Percentiles rank a stretch among this genome's conserved stretches.
These are phyloP conservation scores for Drosophila melanica DNA, from an alignment of 1,140 invertebrate genomes.

Conservation along the genomic window DNA sequence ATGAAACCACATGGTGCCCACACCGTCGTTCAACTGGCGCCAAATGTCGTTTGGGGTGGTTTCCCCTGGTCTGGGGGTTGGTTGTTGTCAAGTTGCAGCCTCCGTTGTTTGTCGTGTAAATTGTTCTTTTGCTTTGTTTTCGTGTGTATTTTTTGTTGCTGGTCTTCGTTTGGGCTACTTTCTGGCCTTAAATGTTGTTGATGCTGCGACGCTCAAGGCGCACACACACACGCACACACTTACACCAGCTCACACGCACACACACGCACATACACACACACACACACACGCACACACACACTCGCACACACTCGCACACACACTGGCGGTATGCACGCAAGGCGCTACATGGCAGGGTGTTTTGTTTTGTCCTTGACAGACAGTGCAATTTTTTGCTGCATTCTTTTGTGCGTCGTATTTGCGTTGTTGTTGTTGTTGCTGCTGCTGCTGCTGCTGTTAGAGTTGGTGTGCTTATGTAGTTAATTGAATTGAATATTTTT, in stretches of 20 bases:
- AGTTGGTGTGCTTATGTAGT: background rate
- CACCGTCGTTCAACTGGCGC: slow-evolving; percentile 58
- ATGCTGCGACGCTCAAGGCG: slow-evolving; percentile 26
- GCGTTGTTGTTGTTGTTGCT: background rate
- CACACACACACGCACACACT: slow-evolving; percentile 26
- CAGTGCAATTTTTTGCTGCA: slow-evolving; percentile 64
- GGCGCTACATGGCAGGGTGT: slow-evolving; percentile 45
- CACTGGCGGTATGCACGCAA: slow-evolving; percentile 21
- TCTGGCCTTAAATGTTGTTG: slow-evolving; percentile 41
- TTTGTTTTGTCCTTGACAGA: slow-evolving; percentile 73
- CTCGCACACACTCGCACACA: slow-evolving; percentile 19
- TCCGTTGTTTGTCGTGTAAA: slow-evolving; percentile 54
- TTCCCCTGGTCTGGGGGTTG: slow-evolving; percentile 15
- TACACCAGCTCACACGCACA: background rate
- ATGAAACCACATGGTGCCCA: slow-evolving; percentile 57
- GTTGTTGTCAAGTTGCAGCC: slow-evolving; percentile 35
- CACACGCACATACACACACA: slow-evolving; percentile 24
- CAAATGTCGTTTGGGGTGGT: slow-evolving; percentile 58
- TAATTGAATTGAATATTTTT: slow-evolving; percentile 6
- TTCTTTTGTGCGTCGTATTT: slow-evolving; percentile 44
- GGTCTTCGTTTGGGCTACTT: slow-evolving; percentile 59
- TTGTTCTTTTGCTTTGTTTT: slow-evolving; percentile 57
- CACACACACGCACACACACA: slow-evolving; percentile 21
- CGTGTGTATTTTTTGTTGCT: slow-evolving; percentile 29
- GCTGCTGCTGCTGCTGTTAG: too few relatives aligned